Conservation (phyloP, 2,113 vertebrate genomes). For the Alexandromys fortis region DNA sequence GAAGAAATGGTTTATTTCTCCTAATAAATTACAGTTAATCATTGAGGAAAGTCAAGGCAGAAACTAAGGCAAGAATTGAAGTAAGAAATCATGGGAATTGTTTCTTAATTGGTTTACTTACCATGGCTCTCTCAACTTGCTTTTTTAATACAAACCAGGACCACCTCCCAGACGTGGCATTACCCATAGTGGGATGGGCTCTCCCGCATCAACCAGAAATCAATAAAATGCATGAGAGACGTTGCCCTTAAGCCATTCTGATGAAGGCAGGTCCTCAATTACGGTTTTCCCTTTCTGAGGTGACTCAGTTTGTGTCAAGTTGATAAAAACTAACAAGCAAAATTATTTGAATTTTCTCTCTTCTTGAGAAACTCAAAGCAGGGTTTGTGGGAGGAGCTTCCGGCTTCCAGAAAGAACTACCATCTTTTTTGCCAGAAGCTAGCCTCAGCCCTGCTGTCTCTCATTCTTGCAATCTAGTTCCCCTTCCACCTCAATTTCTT, state of each 20-base stretch:
- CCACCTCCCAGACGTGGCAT: neutral
- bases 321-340: neutral
- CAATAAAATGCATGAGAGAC: neutral
- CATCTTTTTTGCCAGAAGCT: neutral
- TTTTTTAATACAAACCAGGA: neutral
- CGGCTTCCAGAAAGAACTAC: slow-evolving; percentile 36
- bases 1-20: neutral
- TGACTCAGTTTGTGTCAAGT: neutral
- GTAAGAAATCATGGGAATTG: neutral
- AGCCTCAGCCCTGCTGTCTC: neutral
- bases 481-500: slow-evolving; percentile 12
- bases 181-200: neutral
- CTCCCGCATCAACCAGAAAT: neutral
- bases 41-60: neutral
- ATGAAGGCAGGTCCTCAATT: neutral
- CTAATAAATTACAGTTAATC: neutral
- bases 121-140: neutral
- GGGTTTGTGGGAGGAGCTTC: neutral
- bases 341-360: neutral
- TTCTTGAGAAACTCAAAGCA: slow-evolving; percentile 17
- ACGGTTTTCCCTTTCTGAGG: neutral
- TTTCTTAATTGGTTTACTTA: neutral
- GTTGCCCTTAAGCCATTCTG: neutral
- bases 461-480: neutral
- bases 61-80: neutral